Evolutionary conservation across 2,113 vertebrate genomes (phyloP), one percentile per base, ranked within the genome.

Genomic region (Elgaria multicarinata): DNA sequence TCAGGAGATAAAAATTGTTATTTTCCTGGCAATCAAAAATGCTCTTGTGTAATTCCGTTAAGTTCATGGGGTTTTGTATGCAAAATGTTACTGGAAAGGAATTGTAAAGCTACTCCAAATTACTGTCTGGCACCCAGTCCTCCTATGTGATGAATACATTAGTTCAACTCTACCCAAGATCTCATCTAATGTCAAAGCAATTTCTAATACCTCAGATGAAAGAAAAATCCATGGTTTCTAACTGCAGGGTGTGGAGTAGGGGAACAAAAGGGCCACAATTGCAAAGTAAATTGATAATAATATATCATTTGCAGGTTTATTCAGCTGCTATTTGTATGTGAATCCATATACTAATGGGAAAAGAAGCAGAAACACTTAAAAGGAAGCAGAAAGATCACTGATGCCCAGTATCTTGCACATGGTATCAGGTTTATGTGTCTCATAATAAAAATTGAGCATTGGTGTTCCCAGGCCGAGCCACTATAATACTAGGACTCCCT

Each of bases 1-100:
- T 94, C 77, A 92, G 87, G 67, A 94, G 89, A 92, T 82, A 91
- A 85, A 93, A 67, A 16, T 93, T 91, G 83, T 82, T 86, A 44
- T 86, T 93, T 94, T 88, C 91, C 87, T 93, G 88, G 87, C 83
- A 94, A 91, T 93, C 83, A 81, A 72, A 22, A 0, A 0, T 76
- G 78, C 74, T 91, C 86, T 92, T 86, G 85, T 87, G 72, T 50
- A 58, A 39, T 28, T 93, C 31, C 85, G 50, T 83, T 93, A 90
- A 95, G n/a, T 89, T 85, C 88, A 87, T 69, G 39, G n/a, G 14
- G 83, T 91, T 82, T 93, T 93, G 66, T 90, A 90, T 87, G 36
- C 33, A 87, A 62, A 58, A 88, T 83, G 89, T 0, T 50, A 18
- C 39, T 64, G 74, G 75, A 53, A 90, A 76, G 74, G 86, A 75